Conservation (phyloP, 1,140 invertebrate genomes). For the Bradysia coprophila region DNA sequence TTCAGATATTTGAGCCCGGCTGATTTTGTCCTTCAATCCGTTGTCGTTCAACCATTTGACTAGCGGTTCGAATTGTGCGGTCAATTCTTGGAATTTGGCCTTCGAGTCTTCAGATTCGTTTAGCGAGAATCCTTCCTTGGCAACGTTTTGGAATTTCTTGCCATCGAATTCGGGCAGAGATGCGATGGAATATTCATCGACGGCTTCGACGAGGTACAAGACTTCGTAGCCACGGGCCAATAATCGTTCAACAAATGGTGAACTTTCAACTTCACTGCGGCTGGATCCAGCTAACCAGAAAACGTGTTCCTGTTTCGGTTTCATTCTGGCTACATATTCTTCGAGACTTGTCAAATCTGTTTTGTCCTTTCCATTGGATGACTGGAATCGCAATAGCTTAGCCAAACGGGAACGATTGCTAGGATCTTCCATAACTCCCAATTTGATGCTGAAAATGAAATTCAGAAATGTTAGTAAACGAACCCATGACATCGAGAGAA, state of each 20-base stretch:
- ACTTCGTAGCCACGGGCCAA: constrained; percentile 93
- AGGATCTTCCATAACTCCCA: constrained; percentile 95
- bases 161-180: constrained; percentile 97
- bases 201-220: constrained; percentile 85
- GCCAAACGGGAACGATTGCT: constrained; percentile 88
- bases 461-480: constrained; percentile 4
- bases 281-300: constrained; percentile 91
- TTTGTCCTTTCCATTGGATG: constrained; percentile 52
- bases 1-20: constrained; percentile 75
- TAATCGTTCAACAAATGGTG: constrained; percentile 90
- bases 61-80: constrained; percentile 75
- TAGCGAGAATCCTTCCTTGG: constrained; percentile 90
- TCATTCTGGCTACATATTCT: constrained; percentile 93
- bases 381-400: constrained; percentile 83
- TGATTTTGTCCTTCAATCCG: constrained; percentile 67
- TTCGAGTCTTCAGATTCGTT: constrained; percentile 70
- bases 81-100: constrained; percentile 60
- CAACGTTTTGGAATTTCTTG: constrained; percentile 99
- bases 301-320: constrained; percentile 89
- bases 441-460: constrained; percentile 52
- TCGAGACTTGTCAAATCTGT: constrained; percentile 60
- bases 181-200: constrained; percentile 96
- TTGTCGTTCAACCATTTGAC: constrained; percentile 80
- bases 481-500: constrained; percentile 1
- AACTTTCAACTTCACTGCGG: constrained; percentile 74